These are phyloP conservation scores for Xestoiulus laeticollis DNA, from an alignment of 2,888 invertebrate genomes.

Conservation along the genomic window DNA sequence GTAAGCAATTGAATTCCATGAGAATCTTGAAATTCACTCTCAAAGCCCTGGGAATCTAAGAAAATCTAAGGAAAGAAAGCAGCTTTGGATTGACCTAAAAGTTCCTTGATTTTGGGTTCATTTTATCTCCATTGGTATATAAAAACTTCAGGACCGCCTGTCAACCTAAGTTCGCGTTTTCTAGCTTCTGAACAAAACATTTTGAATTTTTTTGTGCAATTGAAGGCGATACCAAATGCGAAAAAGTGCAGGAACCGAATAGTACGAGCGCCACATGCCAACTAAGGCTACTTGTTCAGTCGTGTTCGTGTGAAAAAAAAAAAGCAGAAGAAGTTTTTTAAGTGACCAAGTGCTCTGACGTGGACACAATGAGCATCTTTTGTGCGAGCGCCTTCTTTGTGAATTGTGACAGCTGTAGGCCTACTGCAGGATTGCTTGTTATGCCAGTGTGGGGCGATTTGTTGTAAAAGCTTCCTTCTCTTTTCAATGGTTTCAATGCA, in stretches of 20 bases:
- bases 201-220: slow-evolving; percentile 5
- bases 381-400: slow-evolving; percentile 20
- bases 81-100: background rate
- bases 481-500: background rate
- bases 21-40: too few species aligned
- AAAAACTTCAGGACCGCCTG: background rate
- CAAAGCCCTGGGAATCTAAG: too few species aligned
- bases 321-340: slow-evolving; percentile 2
- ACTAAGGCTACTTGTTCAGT: background rate
- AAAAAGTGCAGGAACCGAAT: background rate
- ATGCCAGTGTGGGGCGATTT: slow-evolving; percentile 28
- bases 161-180: background rate
- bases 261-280: slow-evolving; percentile 14
- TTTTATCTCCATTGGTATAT: background rate
- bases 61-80: too few species aligned
- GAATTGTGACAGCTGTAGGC: slow-evolving; percentile 31
- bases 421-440: slow-evolving; percentile 23
- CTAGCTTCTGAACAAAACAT: slow-evolving; percentile 11
- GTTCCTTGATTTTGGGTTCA: background rate
- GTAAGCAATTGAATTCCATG: too few species aligned
- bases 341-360: slow-evolving; percentile 34
- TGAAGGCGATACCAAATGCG: background rate
- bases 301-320: background rate
- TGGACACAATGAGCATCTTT: slow-evolving; percentile 22
- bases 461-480: slow-evolving; percentile 16